These are phyloP conservation scores for Mastigias papua DNA, from an alignment of 30 jellyfish, hydroid and myxozoan species.

Conservation along the genomic window DNA sequence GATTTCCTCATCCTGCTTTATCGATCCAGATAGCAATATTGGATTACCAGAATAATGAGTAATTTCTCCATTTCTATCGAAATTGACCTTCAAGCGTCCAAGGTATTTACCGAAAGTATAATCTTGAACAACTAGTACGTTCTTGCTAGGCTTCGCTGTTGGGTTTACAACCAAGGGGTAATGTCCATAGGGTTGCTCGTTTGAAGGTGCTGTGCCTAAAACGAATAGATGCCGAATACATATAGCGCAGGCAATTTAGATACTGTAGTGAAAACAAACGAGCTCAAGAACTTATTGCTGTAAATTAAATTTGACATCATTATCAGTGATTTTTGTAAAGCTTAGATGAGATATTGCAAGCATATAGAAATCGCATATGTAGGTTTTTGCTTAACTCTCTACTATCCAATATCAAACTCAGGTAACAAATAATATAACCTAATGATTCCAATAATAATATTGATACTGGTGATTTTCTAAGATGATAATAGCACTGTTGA, in stretches of 20 bases:
- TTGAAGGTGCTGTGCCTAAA: conserved; percentile 88
- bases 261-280: not conserved
- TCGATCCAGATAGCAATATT: conserved; percentile 76
- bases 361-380: too few species aligned
- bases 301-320: too few species aligned
- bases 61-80: conserved; percentile 83
- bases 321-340: too few species aligned
- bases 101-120: conserved; percentile 94
- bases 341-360: too few species aligned
- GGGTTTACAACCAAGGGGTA: conserved; percentile 89
- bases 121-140: conserved; percentile 89
- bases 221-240: not conserved
- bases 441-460: too few species aligned
- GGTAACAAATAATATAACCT: too few species aligned
- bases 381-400: too few species aligned
- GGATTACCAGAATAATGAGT: conserved; percentile 90
- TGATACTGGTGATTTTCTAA: too few species aligned
- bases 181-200: conserved; percentile 82
- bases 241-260: too few species aligned
- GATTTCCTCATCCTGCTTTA: conserved; percentile 68
- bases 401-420: too few species aligned
- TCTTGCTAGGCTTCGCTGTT: conserved; percentile 68
- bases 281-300: too few species aligned
- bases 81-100: conserved; percentile 85
- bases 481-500: too few species aligned